phyloP scores from a whole-genome alignment of 1,140 invertebrate species.

The Medauroidea extradentata region DNA sequence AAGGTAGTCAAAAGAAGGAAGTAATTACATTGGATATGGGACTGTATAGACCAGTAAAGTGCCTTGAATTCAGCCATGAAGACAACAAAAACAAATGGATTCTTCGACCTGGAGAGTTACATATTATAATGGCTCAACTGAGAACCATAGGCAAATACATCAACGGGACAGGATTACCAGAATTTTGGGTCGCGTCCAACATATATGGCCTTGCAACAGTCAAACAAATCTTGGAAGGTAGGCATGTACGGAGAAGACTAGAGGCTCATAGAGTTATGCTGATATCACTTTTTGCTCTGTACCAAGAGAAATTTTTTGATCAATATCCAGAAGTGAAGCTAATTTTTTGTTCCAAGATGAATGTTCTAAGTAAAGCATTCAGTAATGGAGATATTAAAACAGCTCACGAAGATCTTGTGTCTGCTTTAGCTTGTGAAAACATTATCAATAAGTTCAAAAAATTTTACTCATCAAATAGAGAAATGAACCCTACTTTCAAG shows the following conservation, averaged over 20 bases:
- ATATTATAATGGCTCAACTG: conserved; percentile 10
- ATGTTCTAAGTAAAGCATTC: not conserved
- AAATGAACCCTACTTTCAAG: not conserved
- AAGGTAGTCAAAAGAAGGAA: too few relatives aligned
- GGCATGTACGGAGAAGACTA: not conserved
- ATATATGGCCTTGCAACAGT: conserved; percentile 7
- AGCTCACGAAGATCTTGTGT: not conserved
- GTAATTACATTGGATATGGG: too few relatives aligned
- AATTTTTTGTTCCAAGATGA: not conserved
- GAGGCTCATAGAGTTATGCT: not conserved
- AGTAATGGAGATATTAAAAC: not conserved
- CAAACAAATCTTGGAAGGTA: conserved; percentile 10
- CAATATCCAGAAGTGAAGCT: not conserved
- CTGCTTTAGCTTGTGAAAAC: not conserved
- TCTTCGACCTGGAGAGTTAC: conserved; percentile 22
- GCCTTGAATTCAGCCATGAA: too few relatives aligned
- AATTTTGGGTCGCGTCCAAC: conserved; percentile 1
- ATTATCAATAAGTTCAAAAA: not conserved
- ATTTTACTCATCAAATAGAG: not conserved
- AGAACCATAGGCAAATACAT: not conserved
- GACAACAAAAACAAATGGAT: not conserved
- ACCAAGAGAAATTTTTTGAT: not conserved
- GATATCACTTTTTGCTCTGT: not conserved
- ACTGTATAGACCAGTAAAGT: too few relatives aligned
- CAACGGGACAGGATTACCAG: not conserved